Evolutionary conservation across 2,113 vertebrate genomes (phyloP), one percentile per base, ranked within the genome.

Genomic region (Urocynchramus pylzowi): DNA sequence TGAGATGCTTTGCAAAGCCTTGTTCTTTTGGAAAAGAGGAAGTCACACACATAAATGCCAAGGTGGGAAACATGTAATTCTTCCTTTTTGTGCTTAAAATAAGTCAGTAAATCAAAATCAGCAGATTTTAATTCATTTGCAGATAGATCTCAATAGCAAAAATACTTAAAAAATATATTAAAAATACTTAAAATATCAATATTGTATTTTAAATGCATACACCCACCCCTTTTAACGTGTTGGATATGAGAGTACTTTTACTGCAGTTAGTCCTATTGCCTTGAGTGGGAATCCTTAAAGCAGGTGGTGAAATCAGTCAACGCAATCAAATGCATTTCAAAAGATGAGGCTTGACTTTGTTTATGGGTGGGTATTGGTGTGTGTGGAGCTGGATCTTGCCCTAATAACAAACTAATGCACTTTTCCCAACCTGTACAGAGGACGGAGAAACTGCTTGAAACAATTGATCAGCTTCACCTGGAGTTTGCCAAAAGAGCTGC

Each of bases 401-500:
- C 28, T 56, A 27, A 35, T 93, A 93, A 93, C 27, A 50, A 63
- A 75, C 24, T 20, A 79, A 61, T 84, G 37, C 76, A 59, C 23
- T 52, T 93, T 95, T 81, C n/a, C 41, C 67, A 78, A 81, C 39
- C 45, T 83, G 28, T 80, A 86, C 94, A 98, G 98, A 98, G 98
- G 63, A 98, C 98, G 0, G 98, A 98, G 96, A 98, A 98, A 78
- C 87, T 98, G 90, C 97, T 98, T 0, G 98, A 98, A 97, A 98
- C 98, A 57, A 98, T 98, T 8, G 98, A 98, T 92, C 98, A 98
- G 54, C 97, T 98, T 94, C 98, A 98, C 77, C 78, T 98, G 95
- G 98, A 98, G 70, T 98, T 98, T 96, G 98, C 98, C 78, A 98
- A 98, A 97, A 97, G 98, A 93, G 98, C 98, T 41, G 98, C 98